Base-by-base conservation (phyloP, 2,113 vertebrate genomes). In the Chaenogobius annularis region DNA sequence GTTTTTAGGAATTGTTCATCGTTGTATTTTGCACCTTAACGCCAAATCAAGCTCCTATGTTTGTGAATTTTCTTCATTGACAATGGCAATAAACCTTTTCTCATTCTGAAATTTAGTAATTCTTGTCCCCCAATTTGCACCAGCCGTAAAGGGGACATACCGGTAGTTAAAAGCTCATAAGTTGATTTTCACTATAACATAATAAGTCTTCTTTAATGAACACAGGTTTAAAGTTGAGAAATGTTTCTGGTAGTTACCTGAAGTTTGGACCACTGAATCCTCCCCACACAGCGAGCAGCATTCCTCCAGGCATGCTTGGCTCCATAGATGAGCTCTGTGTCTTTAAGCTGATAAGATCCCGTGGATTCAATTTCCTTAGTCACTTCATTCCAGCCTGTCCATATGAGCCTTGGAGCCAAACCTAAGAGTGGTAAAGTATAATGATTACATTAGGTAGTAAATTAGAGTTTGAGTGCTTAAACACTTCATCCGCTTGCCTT, bases 201-300 rank as follows among this genome's bases (percentile, higher is more conserved):
- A 31, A 31, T 31, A 40, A 40, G 37, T 7, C 37, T 40, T 40
- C 37, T 40, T 40, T 40, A 3, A 40, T 40, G 37, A n/a, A n/a
- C n/a, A n/a, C n/a, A 35, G 3, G 35, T 35, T 26, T 15, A 1
- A 15, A 59, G 56, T 15, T 8, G 23, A 31, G 56, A 23, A 5
- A 35, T 7, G 23, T 23, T 31, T 1, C 13, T 3, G 1, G 37
- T 59, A 6, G 23, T 61, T n/a, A 97, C 98, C 96, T 99, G 97
- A 56, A 99, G 92, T 87, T 99, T 99, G 87, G 98, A 99, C 98
- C 98, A 99, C 91, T 99, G 97, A 83, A 99, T 99, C 85, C 97
- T 93, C 70, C 98, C 98, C 0, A 99, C 96, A 0, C 97, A 99
- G 10, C 98, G 95, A 7, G 98, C 91, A 0, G 98, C 97, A 0